These are phyloP conservation scores for Hystrix brachyura DNA, from an alignment of 2,113 vertebrate genomes.

Conservation along the genomic window DNA sequence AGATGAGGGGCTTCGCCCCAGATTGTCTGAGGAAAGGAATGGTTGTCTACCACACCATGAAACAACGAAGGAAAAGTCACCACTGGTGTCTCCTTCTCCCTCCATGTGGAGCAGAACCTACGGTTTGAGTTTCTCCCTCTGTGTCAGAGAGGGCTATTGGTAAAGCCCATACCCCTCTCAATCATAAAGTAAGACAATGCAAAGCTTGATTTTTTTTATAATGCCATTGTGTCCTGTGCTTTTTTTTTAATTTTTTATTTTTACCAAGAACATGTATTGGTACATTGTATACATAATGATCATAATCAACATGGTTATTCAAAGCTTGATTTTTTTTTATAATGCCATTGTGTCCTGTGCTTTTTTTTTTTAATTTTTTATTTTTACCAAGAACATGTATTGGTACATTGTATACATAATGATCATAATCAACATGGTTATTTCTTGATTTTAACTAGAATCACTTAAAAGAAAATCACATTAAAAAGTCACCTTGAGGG, in stretches of 20 bases:
- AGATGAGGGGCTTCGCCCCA: background rate
- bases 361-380: too few species aligned
- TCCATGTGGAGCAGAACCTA: background rate
- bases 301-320: background rate
- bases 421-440: too few species aligned
- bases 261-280: too few species aligned
- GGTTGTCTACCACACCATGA: background rate
- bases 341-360: too few species aligned
- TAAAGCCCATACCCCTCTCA: background rate
- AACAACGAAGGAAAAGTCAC: background rate
- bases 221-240: too few species aligned
- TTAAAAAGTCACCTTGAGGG: background rate
- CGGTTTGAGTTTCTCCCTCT: background rate
- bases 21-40: background rate
- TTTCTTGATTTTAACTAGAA: conserved; percentile 42
- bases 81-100: background rate
- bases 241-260: too few species aligned
- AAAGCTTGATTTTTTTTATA: background rate
- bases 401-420: too few species aligned
- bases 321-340: background rate
- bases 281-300: too few species aligned
- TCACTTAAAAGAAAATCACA: background rate
- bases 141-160: background rate
- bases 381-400: too few species aligned
- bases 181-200: background rate